These are phyloP conservation scores for Echinometra lucunter DNA, from an alignment of 53 echinoderm and acorn worm genomes.

Conservation along the genomic window DNA sequence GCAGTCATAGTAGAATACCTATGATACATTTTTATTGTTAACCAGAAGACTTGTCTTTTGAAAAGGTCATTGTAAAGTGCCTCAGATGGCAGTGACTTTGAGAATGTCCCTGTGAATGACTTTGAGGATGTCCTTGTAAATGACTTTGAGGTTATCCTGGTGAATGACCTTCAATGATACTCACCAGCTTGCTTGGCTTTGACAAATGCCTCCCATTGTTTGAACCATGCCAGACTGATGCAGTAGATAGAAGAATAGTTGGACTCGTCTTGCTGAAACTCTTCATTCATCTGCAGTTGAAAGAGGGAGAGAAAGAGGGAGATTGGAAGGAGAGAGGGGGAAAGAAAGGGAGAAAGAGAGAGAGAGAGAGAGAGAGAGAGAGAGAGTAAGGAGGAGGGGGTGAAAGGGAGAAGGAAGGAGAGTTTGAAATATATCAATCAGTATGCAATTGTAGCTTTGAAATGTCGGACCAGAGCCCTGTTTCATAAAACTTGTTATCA, in stretches of 20 bases:
- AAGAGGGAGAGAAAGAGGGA: background rate
- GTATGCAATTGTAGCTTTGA: too few relatives aligned
- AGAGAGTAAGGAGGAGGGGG: background rate
- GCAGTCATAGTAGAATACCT: too few relatives aligned
- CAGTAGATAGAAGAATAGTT: slow-evolving; percentile 79
- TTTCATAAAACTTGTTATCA: too few relatives aligned
- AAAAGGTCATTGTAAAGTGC: too few relatives aligned
- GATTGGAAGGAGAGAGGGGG: background rate
- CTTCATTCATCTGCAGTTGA: slow-evolving; percentile 80
- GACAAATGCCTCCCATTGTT: slow-evolving; percentile 94
- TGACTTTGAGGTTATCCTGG: background rate
- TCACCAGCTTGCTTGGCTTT: slow-evolving; percentile 92
- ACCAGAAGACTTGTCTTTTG: too few relatives aligned
- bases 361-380: background rate
- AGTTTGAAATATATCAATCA: too few relatives aligned
- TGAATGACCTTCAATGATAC: background rate
- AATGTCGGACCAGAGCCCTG: too few relatives aligned
- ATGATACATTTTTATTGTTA: too few relatives aligned
- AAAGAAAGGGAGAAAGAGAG: background rate
- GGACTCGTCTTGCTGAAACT: slow-evolving; percentile 83
- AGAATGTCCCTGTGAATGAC: background rate
- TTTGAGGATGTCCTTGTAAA: background rate
- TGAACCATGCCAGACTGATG: slow-evolving; percentile 98
- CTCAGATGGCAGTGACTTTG: background rate
- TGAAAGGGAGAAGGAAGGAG: background rate